Conservation (phyloP, 2,113 vertebrate genomes). For the Chionomys nivalis region DNA sequence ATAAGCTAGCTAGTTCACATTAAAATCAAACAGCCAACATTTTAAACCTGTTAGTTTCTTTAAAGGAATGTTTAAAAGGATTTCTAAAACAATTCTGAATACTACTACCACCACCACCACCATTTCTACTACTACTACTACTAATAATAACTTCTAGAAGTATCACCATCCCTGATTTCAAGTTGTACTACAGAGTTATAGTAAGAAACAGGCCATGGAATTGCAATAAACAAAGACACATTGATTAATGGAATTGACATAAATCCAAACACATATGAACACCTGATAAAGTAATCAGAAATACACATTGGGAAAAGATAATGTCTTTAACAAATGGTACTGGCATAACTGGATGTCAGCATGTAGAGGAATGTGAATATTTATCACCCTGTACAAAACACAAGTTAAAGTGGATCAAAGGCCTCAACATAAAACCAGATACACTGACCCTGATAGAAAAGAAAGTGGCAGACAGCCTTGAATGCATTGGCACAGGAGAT, state of each 20-base stretch:
- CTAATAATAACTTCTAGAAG: background rate
- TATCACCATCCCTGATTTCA: background rate
- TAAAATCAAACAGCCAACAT: background rate
- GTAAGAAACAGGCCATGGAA: background rate
- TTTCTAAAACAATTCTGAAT: background rate
- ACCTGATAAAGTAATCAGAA: background rate
- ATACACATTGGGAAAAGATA: background rate
- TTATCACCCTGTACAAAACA: background rate
- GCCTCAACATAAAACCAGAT: background rate
- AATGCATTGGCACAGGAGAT: background rate
- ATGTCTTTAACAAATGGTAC: background rate
- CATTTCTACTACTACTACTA: no score
- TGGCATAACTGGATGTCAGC: background rate
- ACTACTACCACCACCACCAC: no score
- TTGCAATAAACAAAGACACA: background rate
- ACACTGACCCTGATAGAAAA: background rate
- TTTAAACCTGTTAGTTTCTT: background rate
- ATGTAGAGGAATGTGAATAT: background rate
- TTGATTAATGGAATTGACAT: background rate
- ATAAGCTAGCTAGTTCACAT: background rate
- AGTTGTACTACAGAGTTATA: background rate
- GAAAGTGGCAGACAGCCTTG: background rate
- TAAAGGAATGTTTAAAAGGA: background rate
- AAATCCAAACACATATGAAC: background rate
- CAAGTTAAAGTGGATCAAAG: background rate